phyloP scores from a whole-genome alignment of 2,113 vertebrate species.

The Nothoprocta pentlandii region DNA sequence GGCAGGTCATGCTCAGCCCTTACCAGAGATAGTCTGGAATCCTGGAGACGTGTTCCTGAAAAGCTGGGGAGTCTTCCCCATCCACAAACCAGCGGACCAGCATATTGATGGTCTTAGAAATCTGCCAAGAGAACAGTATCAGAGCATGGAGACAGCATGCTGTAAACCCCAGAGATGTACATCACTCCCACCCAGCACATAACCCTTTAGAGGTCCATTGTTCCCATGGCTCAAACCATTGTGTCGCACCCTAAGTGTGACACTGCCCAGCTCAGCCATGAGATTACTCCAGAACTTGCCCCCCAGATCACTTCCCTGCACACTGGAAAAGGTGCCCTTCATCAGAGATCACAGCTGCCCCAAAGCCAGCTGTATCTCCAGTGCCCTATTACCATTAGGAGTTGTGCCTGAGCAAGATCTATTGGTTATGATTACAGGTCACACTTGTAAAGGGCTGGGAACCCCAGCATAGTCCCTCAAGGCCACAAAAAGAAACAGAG shows the following conservation, averaged over 20 bases:
- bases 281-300: neutral
- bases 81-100: slow-evolving; percentile 91
- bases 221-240: neutral
- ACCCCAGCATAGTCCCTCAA: neutral
- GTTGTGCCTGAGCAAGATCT: neutral
- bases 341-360: neutral
- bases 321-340: neutral
- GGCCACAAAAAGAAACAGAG: neutral
- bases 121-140: slow-evolving; percentile 74
- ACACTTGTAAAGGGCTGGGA: neutral
- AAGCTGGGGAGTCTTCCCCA: slow-evolving; percentile 83
- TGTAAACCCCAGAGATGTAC: neutral
- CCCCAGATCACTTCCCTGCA: neutral
- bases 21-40: slow-evolving; percentile 97
- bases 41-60: slow-evolving; percentile 90
- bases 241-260: neutral
- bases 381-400: neutral
- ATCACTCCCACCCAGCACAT: neutral
- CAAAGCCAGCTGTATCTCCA: neutral
- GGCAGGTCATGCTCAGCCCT: slow-evolving; percentile 15
- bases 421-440: neutral
- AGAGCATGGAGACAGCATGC: neutral
- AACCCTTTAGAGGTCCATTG: neutral
- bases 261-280: neutral
- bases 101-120: slow-evolving; percentile 97